These are phyloP conservation scores for Gymnoscopelus microlampas DNA, from an alignment of 2,797 vertebrate species.

Conservation along the genomic window DNA sequence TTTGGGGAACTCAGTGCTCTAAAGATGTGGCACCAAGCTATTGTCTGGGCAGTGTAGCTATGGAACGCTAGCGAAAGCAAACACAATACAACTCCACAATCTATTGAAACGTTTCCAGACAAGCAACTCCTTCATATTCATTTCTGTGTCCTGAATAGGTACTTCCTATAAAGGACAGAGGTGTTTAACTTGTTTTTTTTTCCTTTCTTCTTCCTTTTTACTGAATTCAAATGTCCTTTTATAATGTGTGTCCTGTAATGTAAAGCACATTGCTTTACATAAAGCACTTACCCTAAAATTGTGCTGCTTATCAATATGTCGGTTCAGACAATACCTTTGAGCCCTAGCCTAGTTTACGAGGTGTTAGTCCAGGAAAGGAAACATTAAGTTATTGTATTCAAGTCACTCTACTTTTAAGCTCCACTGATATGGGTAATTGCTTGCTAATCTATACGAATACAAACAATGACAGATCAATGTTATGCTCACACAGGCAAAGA, in stretches of 20 bases:
- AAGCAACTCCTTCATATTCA: not conserved
- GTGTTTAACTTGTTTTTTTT: too few species aligned
- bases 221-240: too few species aligned
- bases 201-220: too few species aligned
- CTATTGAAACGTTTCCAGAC: not conserved
- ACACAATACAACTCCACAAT: not conserved
- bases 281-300: too few species aligned
- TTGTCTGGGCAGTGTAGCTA: not conserved
- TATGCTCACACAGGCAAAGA: constrained; percentile 1
- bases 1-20: not conserved
- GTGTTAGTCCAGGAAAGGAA: not conserved
- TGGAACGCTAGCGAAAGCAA: not conserved
- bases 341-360: not conserved
- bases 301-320: too few species aligned
- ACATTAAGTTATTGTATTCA: not conserved
- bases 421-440: constrained; percentile 15
- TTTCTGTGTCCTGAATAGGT: too few species aligned
- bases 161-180: too few species aligned
- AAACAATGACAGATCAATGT: constrained; percentile 1
- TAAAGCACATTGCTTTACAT: too few species aligned
- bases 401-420: constrained; percentile 18
- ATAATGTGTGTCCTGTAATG: too few species aligned
- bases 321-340: too few species aligned
- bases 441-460: not conserved
- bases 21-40: not conserved